Evolutionary conservation across 2,797 vertebrate genomes (phyloP), one percentile per base, ranked within the genome.

Genomic region (Hozukius guyotensis): DNA sequence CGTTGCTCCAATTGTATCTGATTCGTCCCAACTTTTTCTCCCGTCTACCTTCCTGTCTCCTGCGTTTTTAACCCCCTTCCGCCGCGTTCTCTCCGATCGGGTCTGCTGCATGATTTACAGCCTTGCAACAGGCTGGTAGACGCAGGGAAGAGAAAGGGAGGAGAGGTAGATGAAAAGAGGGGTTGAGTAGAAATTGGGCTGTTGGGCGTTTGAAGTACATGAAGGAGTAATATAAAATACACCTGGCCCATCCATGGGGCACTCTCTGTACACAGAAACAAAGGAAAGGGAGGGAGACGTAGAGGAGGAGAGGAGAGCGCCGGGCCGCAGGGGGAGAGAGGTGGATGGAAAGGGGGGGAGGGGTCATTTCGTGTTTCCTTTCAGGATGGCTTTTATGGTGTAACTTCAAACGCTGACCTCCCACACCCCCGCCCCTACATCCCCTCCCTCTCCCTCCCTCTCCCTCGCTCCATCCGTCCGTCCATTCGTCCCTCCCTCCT

Each of bases 201-300:
- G 83, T 89, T 72, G 65, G 83, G 79, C 46, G 89, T 96, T 96
- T 96, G 96, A 96, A 95, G 95, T 94, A 94, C 92, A 94, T 95
- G 89, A 95, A 95, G 93, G 91, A 90, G 94, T 92, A 93, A 95
- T 96, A 96, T 96, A 96, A 96, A 96, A 95, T 95, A 96, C 95
- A 96, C 96, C 95, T 96, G 95, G 95, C 91, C 90, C 87, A 91
- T 94, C 93, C 90, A 88, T 61, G 90, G 90, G 91, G 91, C 91
- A 88, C 83, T 87, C 78, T 84, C 72, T 90, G 85, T 88, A 87
- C 84, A 72, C 82, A 86, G 86, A 93, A 92, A 94, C 92, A 95
- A 93, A 94, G 87, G 84, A 71, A 90, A 70, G 79, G 86, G 84
- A 83, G 85, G 77, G 78, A 85, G 75, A 75, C 20, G 31, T 34